Evolutionary conservation across 2,797 vertebrate genomes (phyloP), one percentile per base, ranked within the genome.

Genomic region (Sebastes itinus): DNA sequence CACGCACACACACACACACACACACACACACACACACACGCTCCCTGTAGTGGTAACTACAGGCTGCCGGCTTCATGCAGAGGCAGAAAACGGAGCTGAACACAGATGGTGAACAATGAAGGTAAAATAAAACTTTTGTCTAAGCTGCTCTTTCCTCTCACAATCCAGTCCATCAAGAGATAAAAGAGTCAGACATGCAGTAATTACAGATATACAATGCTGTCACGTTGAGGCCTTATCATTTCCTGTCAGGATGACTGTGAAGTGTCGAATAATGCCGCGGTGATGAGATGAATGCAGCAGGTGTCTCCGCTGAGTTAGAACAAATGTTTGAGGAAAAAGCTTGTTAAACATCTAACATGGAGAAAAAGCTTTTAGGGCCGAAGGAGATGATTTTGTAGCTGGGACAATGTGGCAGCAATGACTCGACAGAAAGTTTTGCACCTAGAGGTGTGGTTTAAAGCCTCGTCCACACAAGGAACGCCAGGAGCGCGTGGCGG

Each of bases 111-210:
- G 66, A 76, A 87, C 66, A 78, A 84, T 66, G 33, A 42, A 11
- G 72, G 25, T 10, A 58, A 76, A 71, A 35, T 3, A 2, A 18
- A 61, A 69, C 67, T 73, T 83, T 75, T 78, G 63, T 80, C 22
- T 75, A 30, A 5, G 54, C 56, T 66, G 55, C 64, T 61, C 9
- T 68, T 78, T 67, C 71, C 46, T 69, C 35, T 49, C 74, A 61
- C 22, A 78, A 59, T 72, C n/a, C 20, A 1, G 18, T 27, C 64
- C 58, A 30, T 84, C 83, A 27, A 3, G 25, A 20, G 38, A 87
- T 77, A 70, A 5, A 75, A 67, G 81, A 77, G 32, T 22, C 6
- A 56, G 71, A 84, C 76, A 49, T 9, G 77, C 49, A 30, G 67
- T 55, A 64, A 82, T 84, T 79, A 80, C 25, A 78, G 27, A 79